Conservation (phyloP, 2,113 vertebrate genomes). For the Nesoenas mayeri region DNA sequence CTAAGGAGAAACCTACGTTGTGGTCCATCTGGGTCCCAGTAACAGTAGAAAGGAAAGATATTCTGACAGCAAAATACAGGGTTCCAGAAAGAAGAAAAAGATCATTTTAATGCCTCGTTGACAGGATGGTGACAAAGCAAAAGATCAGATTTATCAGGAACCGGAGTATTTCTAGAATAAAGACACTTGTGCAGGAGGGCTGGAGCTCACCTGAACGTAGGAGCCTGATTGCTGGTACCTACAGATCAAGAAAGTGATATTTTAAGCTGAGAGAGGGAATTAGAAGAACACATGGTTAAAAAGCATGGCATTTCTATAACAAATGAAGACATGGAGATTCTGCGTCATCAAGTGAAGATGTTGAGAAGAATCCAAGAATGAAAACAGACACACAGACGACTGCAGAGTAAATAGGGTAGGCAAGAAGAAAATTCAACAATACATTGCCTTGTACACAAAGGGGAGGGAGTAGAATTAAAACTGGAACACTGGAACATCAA, state of each 20-base stretch:
- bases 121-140: neutral
- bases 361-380: neutral
- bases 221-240: neutral
- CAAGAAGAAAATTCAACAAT: neutral
- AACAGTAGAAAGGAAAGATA: neutral
- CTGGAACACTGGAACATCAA: neutral
- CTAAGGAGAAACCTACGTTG: neutral
- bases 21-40: neutral
- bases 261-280: neutral
- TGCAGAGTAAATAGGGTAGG: neutral
- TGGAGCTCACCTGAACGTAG: neutral
- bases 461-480: neutral
- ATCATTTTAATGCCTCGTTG: neutral
- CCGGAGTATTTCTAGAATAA: neutral
- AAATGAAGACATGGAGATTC: neutral
- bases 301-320: neutral
- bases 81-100: neutral
- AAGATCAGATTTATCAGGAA: neutral
- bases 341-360: neutral
- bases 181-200: neutral
- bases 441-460: neutral
- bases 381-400: neutral
- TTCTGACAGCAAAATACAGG: neutral
- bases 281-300: neutral
- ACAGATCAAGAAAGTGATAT: neutral